Conservation (phyloP, 2,888 invertebrate genomes). For the Tenodera sinensis region DNA sequence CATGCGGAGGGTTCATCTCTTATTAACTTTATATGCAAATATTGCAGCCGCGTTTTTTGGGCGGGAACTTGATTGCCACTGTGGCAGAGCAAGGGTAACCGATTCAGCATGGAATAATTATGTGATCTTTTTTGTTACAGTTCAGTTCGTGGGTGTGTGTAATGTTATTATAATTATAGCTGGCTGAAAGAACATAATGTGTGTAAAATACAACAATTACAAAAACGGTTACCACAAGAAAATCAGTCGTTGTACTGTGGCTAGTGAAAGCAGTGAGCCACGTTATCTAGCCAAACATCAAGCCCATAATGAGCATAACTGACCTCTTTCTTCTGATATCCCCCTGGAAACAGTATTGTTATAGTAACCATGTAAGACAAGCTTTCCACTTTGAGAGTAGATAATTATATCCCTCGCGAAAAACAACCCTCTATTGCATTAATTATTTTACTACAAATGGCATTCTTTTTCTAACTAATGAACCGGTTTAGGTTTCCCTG, state of each 20-base stretch:
- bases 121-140: neutral
- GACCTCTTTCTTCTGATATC: too few species aligned
- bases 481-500: too few species aligned
- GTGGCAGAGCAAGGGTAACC: neutral
- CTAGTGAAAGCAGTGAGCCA: too few species aligned
- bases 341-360: too few species aligned
- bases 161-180: neutral
- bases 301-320: too few species aligned
- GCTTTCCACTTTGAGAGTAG: too few species aligned
- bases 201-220: neutral
- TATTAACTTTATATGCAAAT: neutral
- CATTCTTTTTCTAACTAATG: too few species aligned
- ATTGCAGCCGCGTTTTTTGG: neutral
- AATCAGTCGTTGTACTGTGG: neutral
- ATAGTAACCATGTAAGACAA: fast-evolving
- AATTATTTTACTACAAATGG: too few species aligned
- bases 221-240: neutral
- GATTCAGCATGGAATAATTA: neutral
- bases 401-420: too few species aligned
- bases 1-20: neutral
- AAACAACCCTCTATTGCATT: too few species aligned
- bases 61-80: neutral
- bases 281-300: too few species aligned
- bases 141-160: neutral
- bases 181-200: neutral